Evolutionary conservation across 2,888 invertebrate genomes (phyloP), one percentile per base, ranked within the genome.

Genomic region (Frankliniella fusca): DNA sequence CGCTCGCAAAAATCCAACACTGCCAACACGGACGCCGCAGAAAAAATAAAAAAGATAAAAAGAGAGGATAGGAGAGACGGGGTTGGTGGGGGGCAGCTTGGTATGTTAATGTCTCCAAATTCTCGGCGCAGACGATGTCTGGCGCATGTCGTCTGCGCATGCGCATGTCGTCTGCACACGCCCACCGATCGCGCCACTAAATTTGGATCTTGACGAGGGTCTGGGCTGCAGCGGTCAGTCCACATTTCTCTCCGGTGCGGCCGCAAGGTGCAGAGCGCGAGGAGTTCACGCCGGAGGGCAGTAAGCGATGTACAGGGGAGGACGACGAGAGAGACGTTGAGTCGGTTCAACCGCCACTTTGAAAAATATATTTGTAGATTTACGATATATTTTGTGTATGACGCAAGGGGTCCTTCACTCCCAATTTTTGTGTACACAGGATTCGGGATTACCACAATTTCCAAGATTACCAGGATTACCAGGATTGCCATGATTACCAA

Each of bases 71-170:
- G 38, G 38, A 5, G 38, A 38, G 38, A 38, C 38, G 38, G 38
- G 38, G 38, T 2, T 38, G 38, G 38, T 5, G 38, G 38, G 38
- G 38, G 38, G 38, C 38, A 38, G 38, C 38, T 5, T 23, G 70
- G 70, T 23, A 70, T 70, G 70, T 23, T 70, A 70, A 70, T 27
- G 70, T 27, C 70, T 23, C 70, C 23, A 70, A 70, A 70, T n/a
- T 70, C 70, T 23, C 70, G 3, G 18, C 11, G 23, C n/a, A 8
- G 70, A 23, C 5, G 27, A 38, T 38, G 38, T 38, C 38, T 5
- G 38, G 3, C 38, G 38, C 3, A 3, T 5, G 38, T 38, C 38
- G 38, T 38, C 38, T 38, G 38, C 38, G 38, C 38, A 38, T 38
- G 38, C 38, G 38, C 38, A 11, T 11, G 70, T 2, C 27, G 11